Conservation (phyloP, 2,888 invertebrate species). For the Morinoia aosen region DNA sequence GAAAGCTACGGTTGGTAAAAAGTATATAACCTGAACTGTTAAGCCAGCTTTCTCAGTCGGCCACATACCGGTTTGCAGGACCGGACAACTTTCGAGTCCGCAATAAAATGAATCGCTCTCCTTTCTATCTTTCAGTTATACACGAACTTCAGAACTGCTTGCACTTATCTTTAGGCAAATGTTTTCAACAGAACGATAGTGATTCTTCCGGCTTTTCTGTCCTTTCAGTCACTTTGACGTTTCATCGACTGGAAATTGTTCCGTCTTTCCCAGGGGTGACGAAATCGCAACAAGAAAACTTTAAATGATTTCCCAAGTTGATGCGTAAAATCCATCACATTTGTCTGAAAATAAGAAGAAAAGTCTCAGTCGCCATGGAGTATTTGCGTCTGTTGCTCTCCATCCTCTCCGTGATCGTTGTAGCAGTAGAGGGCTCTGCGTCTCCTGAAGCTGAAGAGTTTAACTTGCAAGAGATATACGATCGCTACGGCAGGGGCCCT, state of each 20-base stretch:
- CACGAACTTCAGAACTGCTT: not conserved
- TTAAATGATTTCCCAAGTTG: not conserved
- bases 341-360: not conserved
- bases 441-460: not conserved
- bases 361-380: not conserved
- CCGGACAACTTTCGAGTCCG: conserved; percentile 7
- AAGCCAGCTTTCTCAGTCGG: not conserved
- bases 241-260: not conserved
- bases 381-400: not conserved
- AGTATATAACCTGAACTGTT: not conserved
- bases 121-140: not conserved
- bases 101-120: conserved; percentile 7
- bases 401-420: not conserved
- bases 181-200: not conserved
- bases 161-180: not conserved
- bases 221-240: not conserved
- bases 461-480: not conserved
- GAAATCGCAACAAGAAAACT: not conserved
- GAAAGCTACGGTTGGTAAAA: not conserved
- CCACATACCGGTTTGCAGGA: not conserved
- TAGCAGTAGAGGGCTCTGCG: not conserved
- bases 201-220: not conserved
- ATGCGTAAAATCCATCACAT: not conserved
- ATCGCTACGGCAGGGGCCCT: not conserved
- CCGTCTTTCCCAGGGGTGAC: not conserved